phyloP scores from a whole-genome alignment of 2,888 invertebrate species.

The Nemoura dubitans region DNA sequence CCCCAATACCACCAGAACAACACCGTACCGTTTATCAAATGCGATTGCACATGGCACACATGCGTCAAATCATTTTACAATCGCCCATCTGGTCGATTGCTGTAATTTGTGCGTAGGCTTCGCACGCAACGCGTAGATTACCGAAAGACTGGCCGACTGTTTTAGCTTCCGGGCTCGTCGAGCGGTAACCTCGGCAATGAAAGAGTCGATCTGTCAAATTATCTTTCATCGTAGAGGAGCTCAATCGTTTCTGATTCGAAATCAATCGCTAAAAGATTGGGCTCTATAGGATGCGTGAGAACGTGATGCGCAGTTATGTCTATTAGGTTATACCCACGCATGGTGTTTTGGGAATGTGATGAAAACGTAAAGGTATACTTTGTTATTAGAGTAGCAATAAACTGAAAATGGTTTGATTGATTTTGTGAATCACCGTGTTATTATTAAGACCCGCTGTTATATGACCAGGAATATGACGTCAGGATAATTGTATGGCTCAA shows the following conservation, averaged over 20 bases:
- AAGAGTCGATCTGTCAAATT: background rate
- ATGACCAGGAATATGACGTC: too few relatives aligned
- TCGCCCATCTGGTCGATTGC: background rate
- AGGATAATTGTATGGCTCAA: too few relatives aligned
- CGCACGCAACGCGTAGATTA: background rate
- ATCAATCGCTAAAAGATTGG: background rate
- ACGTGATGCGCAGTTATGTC: background rate
- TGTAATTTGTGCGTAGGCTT: constrained; percentile 7
- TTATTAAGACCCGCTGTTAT: too few relatives aligned
- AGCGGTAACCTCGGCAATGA: background rate
- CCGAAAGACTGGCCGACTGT: too few relatives aligned
- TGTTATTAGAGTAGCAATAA: too few relatives aligned
- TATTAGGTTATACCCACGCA: background rate
- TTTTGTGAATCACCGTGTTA: too few relatives aligned
- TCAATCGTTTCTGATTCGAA: background rate
- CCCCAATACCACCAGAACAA: too few relatives aligned
- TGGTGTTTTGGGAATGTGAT: background rate
- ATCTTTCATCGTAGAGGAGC: background rate
- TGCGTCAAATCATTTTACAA: background rate
- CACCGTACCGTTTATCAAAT: background rate
- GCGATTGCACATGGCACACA: background rate
- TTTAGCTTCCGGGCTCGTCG: background rate
- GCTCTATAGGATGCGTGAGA: background rate
- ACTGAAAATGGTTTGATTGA: too few relatives aligned
- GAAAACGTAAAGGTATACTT: background rate